Evolutionary conservation across 2,888 invertebrate species (phyloP).

Genomic region (Meghimatium bilineatum): DNA sequence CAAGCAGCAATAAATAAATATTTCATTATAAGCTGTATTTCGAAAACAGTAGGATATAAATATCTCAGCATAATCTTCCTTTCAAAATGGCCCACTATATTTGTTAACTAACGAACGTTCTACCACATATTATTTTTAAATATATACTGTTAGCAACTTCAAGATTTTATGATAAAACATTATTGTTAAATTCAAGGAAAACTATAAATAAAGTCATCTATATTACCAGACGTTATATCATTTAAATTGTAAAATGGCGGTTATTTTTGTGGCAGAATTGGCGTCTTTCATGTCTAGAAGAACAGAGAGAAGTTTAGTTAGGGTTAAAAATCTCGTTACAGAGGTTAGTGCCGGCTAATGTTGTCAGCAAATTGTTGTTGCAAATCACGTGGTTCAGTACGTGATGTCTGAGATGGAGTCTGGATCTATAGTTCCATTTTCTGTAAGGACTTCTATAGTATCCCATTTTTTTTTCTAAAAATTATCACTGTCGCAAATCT

Average conservation of each 20-base stretch:
- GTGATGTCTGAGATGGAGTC: neutral
- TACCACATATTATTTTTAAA: too few relatives aligned
- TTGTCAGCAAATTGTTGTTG: constrained; percentile 11
- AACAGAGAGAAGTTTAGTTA: neutral
- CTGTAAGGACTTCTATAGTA: neutral
- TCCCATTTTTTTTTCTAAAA: neutral
- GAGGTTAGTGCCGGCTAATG: neutral
- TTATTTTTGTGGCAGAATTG: neutral
- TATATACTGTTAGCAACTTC: too few relatives aligned
- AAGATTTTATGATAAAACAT: neutral
- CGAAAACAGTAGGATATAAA: too few relatives aligned
- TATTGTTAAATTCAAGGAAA: neutral
- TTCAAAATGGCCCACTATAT: too few relatives aligned
- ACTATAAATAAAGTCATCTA: neutral
- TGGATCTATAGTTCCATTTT: constrained; percentile 14
- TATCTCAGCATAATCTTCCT: too few relatives aligned
- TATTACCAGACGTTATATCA: neutral
- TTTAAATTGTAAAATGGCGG: constrained; percentile 7
- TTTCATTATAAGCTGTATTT: too few relatives aligned
- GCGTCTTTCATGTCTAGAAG: neutral
- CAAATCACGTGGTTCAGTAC: neutral
- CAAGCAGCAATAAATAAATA: too few relatives aligned
- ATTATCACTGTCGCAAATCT: neutral
- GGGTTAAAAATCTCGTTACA: neutral
- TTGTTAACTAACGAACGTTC: too few relatives aligned